Conservation (phyloP, 2,113 vertebrate genomes). For the Nothoprocta perdicaria region DNA sequence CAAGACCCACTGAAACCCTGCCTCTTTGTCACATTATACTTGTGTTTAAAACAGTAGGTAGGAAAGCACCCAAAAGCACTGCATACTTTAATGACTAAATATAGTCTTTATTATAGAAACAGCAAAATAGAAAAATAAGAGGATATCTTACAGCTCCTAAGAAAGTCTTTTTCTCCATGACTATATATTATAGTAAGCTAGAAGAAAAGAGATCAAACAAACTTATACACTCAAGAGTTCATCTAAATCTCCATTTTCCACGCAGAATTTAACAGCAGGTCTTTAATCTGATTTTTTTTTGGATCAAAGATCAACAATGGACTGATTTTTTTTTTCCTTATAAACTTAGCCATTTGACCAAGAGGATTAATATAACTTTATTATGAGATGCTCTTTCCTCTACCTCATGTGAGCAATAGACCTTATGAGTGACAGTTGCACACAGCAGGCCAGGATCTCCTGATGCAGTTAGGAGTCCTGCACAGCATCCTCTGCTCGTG, state of each 20-base stretch:
- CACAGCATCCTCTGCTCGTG: background rate
- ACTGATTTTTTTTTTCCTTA: background rate
- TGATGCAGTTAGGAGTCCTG: background rate
- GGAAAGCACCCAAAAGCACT: background rate
- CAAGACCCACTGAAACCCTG: background rate
- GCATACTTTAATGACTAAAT: background rate
- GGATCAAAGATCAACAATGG: background rate
- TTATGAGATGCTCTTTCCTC: background rate
- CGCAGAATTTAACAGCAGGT: background rate
- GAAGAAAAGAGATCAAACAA: background rate
- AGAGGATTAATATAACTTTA: background rate
- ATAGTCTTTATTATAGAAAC: conserved; percentile 50
- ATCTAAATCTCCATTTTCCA: background rate
- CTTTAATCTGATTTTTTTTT: background rate
- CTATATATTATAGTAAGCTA: background rate
- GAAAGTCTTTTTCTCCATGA: conserved; percentile 18
- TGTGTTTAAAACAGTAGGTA: background rate
- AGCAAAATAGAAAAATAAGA: conserved; percentile 38
- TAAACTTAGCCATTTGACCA: background rate
- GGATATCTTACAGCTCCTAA: background rate
- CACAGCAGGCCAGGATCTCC: background rate
- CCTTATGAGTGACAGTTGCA: background rate
- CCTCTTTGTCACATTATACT: background rate
- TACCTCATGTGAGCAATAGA: background rate
- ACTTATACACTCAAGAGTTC: background rate